A percentile compares a stretch with the other conserved stretches of the same genome.
Conservation (phyloP, 1,140 invertebrate genomes). For the Xylocopa sonorina region DNA sequence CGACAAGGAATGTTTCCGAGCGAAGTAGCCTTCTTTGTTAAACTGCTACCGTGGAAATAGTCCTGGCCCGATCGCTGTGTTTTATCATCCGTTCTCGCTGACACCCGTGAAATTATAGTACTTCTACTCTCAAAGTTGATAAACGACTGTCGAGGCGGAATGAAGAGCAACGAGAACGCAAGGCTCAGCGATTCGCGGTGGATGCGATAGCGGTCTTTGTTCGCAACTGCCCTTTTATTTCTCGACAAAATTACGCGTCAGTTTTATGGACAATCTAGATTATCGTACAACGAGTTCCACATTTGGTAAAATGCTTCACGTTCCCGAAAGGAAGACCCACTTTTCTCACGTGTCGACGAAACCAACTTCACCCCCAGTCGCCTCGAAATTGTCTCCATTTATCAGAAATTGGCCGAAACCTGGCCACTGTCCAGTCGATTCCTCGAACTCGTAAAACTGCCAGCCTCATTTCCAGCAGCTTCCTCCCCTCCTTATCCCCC, state of each 20-base stretch:
- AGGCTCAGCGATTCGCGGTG: neutral
- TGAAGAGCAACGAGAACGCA: conserved; percentile 21
- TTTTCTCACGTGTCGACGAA: no score
- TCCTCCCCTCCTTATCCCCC: neutral
- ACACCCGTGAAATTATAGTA: conserved; percentile 38
- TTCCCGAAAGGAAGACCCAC: no score
- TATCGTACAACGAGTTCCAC: no score
- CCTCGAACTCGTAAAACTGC: conserved; percentile 62
- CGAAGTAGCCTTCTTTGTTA: neutral
- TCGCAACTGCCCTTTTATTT: neutral
- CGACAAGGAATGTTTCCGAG: neutral
- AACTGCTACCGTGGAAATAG: conserved; percentile 11
- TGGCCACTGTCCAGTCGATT: conserved; percentile 26
- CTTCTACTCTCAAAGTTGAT: conserved; percentile 33
- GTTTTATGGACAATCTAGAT: no score
- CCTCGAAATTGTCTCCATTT: conserved; percentile 3
- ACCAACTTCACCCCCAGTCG: no score
- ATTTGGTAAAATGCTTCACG: no score
- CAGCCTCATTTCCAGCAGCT: neutral
- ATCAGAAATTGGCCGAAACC: conserved; percentile 21
- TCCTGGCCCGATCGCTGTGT: conserved; percentile 43
- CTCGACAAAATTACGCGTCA: no score
- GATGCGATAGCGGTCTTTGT: conserved; percentile 2
- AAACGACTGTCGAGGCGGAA: conserved; percentile 17
- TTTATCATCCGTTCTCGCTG: conserved; percentile 53